Conservation (phyloP, 2,113 vertebrate species). For the Charadrius vociferus region DNA sequence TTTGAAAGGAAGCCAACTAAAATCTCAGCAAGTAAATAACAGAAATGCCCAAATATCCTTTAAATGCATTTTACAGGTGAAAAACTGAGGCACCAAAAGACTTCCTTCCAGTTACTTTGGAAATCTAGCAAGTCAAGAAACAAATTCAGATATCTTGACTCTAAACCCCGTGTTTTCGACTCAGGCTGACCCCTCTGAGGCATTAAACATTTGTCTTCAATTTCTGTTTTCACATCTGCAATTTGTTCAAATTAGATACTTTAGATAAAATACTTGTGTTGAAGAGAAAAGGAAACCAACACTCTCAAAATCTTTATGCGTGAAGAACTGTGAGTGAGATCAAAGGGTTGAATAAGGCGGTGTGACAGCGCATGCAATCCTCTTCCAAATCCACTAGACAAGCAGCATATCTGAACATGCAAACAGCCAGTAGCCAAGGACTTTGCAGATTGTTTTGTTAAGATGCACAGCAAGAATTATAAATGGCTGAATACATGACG, state of each 20-base stretch:
- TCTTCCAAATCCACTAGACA: background rate
- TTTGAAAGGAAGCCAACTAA: background rate
- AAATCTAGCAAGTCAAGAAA: background rate
- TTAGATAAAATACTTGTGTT: background rate
- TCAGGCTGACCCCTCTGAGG: background rate
- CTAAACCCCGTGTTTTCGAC: background rate
- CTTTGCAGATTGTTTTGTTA: slow-evolving; percentile 3
- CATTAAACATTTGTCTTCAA: background rate
- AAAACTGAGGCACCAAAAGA: background rate
- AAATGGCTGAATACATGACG: background rate
- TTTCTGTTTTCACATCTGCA: background rate
- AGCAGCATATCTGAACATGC: background rate
- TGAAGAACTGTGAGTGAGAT: background rate
- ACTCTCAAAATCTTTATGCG: background rate
- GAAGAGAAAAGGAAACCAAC: background rate
- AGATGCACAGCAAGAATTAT: background rate
- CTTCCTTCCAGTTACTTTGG: background rate
- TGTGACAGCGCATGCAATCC: background rate
- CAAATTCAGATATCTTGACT: background rate
- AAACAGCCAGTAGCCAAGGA: background rate
- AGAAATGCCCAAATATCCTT: background rate
- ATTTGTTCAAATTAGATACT: background rate
- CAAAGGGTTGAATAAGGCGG: background rate
- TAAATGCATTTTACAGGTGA: background rate
- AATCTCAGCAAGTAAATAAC: background rate